Percentiles rank a stretch among this genome's conserved stretches.
These are phyloP conservation scores for Apteryx owenii DNA, from an alignment of 2,113 vertebrate species.

Conservation along the genomic window DNA sequence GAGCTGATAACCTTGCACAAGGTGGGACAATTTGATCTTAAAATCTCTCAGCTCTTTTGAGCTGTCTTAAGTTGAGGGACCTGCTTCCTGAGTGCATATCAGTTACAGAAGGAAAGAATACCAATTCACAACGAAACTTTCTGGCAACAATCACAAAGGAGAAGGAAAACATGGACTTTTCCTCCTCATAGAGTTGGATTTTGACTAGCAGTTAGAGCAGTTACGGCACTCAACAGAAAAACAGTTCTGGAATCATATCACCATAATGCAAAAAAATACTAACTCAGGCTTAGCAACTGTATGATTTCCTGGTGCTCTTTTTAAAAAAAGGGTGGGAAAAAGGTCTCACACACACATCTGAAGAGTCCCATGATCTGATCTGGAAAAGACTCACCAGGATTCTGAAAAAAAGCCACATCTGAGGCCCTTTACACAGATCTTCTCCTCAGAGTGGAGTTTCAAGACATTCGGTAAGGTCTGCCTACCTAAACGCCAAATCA, in stretches of 20 bases:
- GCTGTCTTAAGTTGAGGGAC: background rate
- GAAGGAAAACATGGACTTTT: constrained; percentile 9
- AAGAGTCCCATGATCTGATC: constrained; percentile 30
- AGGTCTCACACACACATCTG: constrained; percentile 42
- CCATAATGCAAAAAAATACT: constrained; percentile 32
- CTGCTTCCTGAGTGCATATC: background rate
- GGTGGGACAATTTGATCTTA: background rate
- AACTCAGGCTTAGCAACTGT: constrained; percentile 49
- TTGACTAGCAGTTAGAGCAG: constrained; percentile 21
- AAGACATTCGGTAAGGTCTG: background rate
- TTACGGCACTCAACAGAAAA: constrained; percentile 35
- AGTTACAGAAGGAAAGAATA: background rate
- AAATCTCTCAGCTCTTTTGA: background rate
- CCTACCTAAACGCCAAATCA: background rate
- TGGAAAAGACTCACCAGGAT: constrained; percentile 12
- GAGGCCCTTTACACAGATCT: background rate
- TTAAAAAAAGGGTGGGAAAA: constrained; percentile 32
- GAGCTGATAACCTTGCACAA: background rate
- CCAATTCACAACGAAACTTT: background rate
- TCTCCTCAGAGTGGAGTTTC: background rate
- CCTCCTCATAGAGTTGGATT: background rate
- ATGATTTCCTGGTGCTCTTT: constrained; percentile 62
- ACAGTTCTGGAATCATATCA: constrained; percentile 30
- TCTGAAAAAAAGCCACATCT: constrained; percentile 21
- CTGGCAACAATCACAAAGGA: background rate